Conservation (phyloP, 2,797 vertebrate genomes). For the Lagocephalus sceleratus region DNA sequence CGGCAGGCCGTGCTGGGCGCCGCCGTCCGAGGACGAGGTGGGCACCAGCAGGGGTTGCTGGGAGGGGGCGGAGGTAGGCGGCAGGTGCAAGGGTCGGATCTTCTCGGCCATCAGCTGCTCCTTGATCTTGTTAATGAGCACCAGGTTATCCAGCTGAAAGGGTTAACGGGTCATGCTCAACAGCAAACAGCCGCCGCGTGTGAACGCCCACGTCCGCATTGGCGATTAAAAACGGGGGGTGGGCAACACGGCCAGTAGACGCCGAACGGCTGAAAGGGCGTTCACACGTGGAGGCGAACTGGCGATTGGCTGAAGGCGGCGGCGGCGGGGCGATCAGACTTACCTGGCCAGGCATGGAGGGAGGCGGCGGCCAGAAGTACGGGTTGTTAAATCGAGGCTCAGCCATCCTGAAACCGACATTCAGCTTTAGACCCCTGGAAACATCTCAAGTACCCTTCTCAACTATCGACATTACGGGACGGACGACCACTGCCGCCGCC, state of each 20-base stretch:
- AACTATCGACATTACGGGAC: too few relatives aligned
- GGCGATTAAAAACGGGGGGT: not conserved
- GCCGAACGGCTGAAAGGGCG: conserved; percentile 48
- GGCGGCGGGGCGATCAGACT: conserved; percentile 43
- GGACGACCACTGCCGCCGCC: too few relatives aligned
- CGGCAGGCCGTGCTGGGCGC: conserved; percentile 85
- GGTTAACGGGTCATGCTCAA: conserved; percentile 74
- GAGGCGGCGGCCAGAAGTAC: conserved; percentile 97
- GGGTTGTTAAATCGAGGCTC: conserved; percentile 99
- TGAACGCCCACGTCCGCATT: conserved; percentile 50
- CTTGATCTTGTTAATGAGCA: conserved; percentile 99
- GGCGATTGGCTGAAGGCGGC: conserved; percentile 15
- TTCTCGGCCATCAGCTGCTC: conserved; percentile 99
- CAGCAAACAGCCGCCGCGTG: conserved; percentile 64
- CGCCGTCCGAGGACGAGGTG: conserved; percentile 82
- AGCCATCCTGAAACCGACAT: conserved; percentile 85
- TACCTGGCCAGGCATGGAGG: conserved; percentile 97
- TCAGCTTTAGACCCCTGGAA: conserved; percentile 6
- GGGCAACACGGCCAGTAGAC: conserved; percentile 2
- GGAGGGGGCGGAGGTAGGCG: conserved; percentile 88
- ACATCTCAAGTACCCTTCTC: conserved; percentile 4
- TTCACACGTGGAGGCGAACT: conserved; percentile 61
- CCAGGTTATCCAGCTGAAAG: conserved; percentile 95
- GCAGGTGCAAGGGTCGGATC: conserved; percentile 93
- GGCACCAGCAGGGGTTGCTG: conserved; percentile 90